Base-by-base conservation (phyloP, 1,140 invertebrate species). In the Lasaia peninsularis region DNA sequence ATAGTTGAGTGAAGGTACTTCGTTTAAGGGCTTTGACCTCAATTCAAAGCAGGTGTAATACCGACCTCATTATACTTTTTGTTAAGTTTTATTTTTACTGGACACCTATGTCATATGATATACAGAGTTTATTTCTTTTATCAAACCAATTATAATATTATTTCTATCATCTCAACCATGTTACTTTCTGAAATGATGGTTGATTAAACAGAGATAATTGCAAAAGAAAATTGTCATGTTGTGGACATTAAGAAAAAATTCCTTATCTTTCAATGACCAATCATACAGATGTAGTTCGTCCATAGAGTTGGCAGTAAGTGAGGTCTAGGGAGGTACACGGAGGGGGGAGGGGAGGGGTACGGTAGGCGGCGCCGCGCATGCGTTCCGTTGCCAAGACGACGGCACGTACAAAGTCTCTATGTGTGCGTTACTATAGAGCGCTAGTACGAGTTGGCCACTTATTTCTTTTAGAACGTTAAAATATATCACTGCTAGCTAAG, bases 341-440 rank as follows among this genome's bases (percentile, higher is more conserved):
- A n/a, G n/a, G 54, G 56, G 33, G 61, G 66, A 60, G 65, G 63
- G 54, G 65, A 69, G 65, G 69, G 65, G 67, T n/a, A 57, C 52
- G 67, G 73, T 78, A 67, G 84, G 81, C 78, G 80, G 76, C 60
- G 72, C 80, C 85, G 81, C 85, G 85, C 85, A 79, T 83, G 85
- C 85, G 85, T 73, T 55, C 58, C 75, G 85, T 88, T 88, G 78
- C 76, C 81, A 79, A 75, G 85, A 75, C 80, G 75, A 88, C 85
- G 80, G 82, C 85, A 88, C 85, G 85, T 88, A 86, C 40, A 40
- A 35, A 28, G 12, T 60, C 32, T 20, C 31, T 33, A 8, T 73
- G 74, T 80, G 79, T 83, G 83, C 31, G 79, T 71, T 58, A 18
- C 51, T 55, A 35, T 52, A 65, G 50, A 31, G 12, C 34, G 61